phyloP scores from a whole-genome alignment of 2,888 invertebrate species.

The Archaeoteleia sp. region DNA sequence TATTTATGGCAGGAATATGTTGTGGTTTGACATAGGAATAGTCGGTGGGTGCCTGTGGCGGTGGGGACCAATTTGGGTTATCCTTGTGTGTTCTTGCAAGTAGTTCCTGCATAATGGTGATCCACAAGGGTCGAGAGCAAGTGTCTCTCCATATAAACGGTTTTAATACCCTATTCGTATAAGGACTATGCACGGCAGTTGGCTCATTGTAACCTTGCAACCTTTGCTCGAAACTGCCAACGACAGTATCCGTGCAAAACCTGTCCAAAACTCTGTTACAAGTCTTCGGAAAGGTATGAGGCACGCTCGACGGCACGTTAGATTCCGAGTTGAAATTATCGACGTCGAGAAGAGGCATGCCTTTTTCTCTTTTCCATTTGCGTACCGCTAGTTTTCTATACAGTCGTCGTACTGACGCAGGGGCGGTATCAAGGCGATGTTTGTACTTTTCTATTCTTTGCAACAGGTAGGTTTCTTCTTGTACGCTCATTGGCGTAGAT shows the following conservation, averaged over 20 bases:
- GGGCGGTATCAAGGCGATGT: constrained; percentile 59
- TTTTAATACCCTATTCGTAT: constrained; percentile 84
- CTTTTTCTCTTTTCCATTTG: constrained; percentile 77
- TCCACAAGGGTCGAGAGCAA: constrained; percentile 82
- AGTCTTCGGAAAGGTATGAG: constrained; percentile 47
- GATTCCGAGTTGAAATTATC: constrained; percentile 69
- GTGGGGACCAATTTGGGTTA: constrained; percentile 70
- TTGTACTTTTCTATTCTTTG: constrained; percentile 65
- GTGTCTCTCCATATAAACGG: constrained; percentile 89
- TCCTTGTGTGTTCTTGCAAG: constrained; percentile 77
- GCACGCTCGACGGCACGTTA: constrained; percentile 21
- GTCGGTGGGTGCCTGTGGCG: constrained; percentile 81
- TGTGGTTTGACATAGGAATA: constrained; percentile 92
- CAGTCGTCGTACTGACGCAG: constrained; percentile 74
- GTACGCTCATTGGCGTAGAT: constrained; percentile 73
- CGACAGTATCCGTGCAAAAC: constrained; percentile 61
- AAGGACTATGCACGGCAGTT: constrained; percentile 81
- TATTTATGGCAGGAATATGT: constrained; percentile 91
- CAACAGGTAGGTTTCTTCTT: constrained; percentile 76
- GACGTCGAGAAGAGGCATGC: constrained; percentile 78
- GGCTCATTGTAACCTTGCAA: constrained; percentile 77
- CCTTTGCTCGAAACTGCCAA: constrained; percentile 69
- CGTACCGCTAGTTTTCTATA: constrained; percentile 79
- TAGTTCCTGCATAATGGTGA: constrained; percentile 82
- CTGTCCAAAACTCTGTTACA: constrained; percentile 66